Base-by-base conservation (phyloP, 1,140 invertebrate species). In the Centruroides vittatus region DNA sequence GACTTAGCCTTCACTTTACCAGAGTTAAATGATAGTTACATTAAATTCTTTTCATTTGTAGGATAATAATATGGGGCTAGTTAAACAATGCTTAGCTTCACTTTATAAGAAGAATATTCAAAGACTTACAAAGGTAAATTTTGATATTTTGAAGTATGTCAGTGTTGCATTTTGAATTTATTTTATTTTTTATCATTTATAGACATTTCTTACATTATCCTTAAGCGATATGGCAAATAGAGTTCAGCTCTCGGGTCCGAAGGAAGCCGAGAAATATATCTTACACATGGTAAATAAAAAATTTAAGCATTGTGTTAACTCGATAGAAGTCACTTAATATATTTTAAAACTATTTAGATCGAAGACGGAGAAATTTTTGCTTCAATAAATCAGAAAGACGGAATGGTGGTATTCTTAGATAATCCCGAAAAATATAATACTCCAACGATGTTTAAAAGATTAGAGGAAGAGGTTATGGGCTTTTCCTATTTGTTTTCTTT, bases 91-190 rank as follows among this genome's bases (percentile, higher is more conserved):
- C 57, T 74, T 92, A 50, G 83, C 82, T 62, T 89, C 88, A 60
- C 81, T 96, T 69, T 92, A 92, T 71, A 96, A 94, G 75, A 93
- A 94, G 73, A 97, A 94, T 76, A 98, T 98, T 69, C 92, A 96
- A 75, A 82, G 92, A 72, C 78, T 98, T 57, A 98, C 94, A 47
- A 96, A 96, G 70, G 76, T 76, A 69, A 63, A 61, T 66, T 46
- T 53, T 51, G n/a, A 34, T 52, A n/a, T 47, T 5, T 58, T n/a
- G 47, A n/a, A 35, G 9, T 48, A 3, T 23, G 13, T 51, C 12
- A 10, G n/a, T 35, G 34, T 11, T 36, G 47, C n/a, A 47, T 8
- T 58, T 59, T 4, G 11, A 13, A 8, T 53, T 36, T 57, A 12
- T 55, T n/a, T 59, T 11, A 50, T 55, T 65, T 56, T 23, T 23